Percentiles rank a stretch among this genome's conserved stretches.
phyloP scores from a whole-genome alignment of 2,797 vertebrate species.

The Oceanodroma leucorhoa region DNA sequence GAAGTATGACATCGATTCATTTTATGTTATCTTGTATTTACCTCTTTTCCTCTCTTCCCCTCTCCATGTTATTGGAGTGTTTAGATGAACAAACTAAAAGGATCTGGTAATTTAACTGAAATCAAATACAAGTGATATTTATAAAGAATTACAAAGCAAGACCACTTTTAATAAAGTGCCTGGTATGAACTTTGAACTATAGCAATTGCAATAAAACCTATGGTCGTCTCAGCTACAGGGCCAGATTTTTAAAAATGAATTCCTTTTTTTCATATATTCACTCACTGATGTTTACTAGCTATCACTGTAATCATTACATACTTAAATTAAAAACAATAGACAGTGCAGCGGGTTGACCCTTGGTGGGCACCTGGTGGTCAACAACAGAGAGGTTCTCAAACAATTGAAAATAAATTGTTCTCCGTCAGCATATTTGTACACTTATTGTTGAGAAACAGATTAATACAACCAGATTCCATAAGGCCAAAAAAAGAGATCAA shows the following conservation, averaged over 20 bases:
- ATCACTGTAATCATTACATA: not conserved
- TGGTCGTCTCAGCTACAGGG: not conserved
- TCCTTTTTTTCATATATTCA: not conserved
- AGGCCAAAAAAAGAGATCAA: not conserved
- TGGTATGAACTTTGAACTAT: not conserved
- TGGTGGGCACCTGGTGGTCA: not conserved
- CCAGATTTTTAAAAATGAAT: not conserved
- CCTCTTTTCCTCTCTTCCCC: not conserved
- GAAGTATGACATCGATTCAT: not conserved
- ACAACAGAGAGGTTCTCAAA: not conserved
- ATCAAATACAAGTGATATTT: not conserved
- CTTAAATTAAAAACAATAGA: not conserved
- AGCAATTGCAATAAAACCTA: not conserved
- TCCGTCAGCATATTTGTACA: not conserved
- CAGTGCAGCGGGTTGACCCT: not conserved
- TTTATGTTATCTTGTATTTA: not conserved
- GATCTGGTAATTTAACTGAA: not conserved
- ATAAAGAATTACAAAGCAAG: not conserved
- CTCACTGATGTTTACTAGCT: not conserved
- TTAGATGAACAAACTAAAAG: not conserved
- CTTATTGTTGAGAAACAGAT: not conserved
- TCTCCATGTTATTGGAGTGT: not conserved
- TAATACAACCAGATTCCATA: not conserved
- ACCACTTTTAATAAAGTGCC: not conserved
- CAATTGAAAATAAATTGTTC: not conserved